These are phyloP conservation scores for Drosophila buzzatii DNA, from an alignment of 2,888 invertebrate genomes.

Conservation along the genomic window DNA sequence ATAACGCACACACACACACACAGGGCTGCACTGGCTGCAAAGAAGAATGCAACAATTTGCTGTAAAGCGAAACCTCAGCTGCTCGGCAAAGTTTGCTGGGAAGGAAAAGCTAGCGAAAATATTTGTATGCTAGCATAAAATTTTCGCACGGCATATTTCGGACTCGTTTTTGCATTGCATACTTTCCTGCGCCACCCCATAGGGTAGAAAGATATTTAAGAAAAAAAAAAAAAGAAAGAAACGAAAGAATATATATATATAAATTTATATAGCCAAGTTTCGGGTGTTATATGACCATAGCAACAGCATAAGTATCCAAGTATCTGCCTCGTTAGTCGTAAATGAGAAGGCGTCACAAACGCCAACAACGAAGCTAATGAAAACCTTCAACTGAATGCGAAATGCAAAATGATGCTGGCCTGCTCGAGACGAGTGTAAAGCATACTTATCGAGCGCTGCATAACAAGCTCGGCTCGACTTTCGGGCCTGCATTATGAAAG, in stretches of 20 bases:
- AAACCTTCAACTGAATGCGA: slow-evolving; percentile 44
- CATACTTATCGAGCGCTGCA: slow-evolving; percentile 38
- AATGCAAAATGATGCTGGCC: slow-evolving; percentile 53
- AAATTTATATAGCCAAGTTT: slow-evolving; percentile 30
- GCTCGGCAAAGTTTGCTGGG: slow-evolving; percentile 14
- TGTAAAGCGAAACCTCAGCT: slow-evolving; percentile 68
- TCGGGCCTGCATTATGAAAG: slow-evolving; percentile 49
- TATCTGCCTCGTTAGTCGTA: slow-evolving; percentile 61
- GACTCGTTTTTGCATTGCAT: slow-evolving; percentile 36
- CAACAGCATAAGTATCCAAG: slow-evolving; percentile 38
- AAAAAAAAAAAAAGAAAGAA: neutral
- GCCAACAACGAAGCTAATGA: slow-evolving; percentile 68
- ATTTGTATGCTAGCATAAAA: slow-evolving; percentile 40
- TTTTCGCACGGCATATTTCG: slow-evolving; percentile 57
- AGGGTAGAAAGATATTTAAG: neutral
- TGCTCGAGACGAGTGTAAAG: slow-evolving; percentile 10
- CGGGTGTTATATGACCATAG: slow-evolving; percentile 44
- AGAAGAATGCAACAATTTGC: slow-evolving; percentile 73
- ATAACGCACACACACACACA: slow-evolving; percentile 13
- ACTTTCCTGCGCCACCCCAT: slow-evolving; percentile 12
- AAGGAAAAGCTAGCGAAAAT: slow-evolving; percentile 25
- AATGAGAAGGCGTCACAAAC: slow-evolving; percentile 44
- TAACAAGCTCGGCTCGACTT: slow-evolving; percentile 49
- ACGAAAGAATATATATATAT: neutral
- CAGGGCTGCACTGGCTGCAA: slow-evolving; percentile 21